Evolutionary conservation across 2,113 vertebrate genomes (phyloP).

Genomic region (Otocyon megalotis): DNA sequence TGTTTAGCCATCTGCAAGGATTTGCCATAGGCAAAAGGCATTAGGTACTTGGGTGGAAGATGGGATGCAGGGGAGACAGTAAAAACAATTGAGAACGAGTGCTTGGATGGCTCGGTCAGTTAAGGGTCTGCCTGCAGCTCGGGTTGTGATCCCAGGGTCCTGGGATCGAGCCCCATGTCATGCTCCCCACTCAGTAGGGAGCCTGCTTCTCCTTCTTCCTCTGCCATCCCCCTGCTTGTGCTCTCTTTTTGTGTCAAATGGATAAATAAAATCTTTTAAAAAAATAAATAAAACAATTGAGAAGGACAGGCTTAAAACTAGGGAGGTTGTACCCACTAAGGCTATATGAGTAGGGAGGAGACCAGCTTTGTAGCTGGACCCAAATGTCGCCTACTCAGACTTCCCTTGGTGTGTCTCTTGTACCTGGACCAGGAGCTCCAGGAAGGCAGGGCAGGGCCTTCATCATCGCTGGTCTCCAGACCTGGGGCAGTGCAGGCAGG

Average conservation of each 20-base stretch:
- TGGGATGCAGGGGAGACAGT: background rate
- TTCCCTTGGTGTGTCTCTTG: background rate
- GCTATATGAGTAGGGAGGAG: background rate
- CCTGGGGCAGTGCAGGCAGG: accelerated
- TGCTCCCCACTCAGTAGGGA: no score
- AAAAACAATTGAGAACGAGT: background rate
- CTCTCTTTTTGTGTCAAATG: no score
- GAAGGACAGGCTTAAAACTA: background rate
- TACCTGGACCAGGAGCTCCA: accelerated
- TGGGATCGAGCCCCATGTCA: no score
- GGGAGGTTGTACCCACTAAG: background rate
- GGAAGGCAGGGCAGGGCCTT: background rate
- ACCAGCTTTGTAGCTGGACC: background rate
- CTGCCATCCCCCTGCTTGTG: no score
- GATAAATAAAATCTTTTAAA: no score
- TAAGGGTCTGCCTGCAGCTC: no score
- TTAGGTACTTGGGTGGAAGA: background rate
- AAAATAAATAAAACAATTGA: background rate
- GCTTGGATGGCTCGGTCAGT: no score
- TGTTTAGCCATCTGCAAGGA: background rate
- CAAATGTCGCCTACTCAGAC: accelerated
- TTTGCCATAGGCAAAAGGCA: background rate
- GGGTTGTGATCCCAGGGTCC: no score
- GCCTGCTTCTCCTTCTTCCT: no score
- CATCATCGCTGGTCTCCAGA: background rate